These are phyloP conservation scores for Anthopleura xanthogrammica DNA, from an alignment of 92 coral and sea anemone species.

Conservation along the genomic window DNA sequence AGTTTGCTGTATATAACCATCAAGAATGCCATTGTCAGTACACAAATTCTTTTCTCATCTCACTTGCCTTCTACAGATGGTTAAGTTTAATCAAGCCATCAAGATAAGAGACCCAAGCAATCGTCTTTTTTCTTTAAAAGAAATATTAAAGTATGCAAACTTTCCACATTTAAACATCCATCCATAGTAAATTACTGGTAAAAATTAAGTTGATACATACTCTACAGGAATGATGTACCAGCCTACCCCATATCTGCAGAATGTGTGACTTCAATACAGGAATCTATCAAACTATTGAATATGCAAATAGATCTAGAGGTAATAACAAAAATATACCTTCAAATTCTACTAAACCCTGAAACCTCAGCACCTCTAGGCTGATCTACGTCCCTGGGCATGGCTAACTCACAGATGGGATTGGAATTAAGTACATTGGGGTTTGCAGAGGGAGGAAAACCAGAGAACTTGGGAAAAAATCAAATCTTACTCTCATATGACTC, in stretches of 20 bases:
- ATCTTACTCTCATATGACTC: too few relatives aligned
- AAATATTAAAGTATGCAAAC: constrained; percentile 59
- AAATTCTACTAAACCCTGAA: background rate
- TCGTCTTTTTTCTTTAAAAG: constrained; percentile 59
- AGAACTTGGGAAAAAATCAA: too few relatives aligned
- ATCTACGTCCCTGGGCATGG: too few relatives aligned
- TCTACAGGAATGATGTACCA: constrained; percentile 54
- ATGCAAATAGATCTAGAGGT: constrained; percentile 87
- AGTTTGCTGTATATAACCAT: background rate
- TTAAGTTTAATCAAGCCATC: constrained; percentile 72
- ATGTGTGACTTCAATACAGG: constrained; percentile 53
- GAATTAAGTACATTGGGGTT: too few relatives aligned
- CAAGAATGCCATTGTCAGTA: background rate
- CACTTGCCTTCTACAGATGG: constrained; percentile 52
- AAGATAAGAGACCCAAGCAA: constrained; percentile 59
- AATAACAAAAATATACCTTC: background rate
- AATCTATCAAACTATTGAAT: constrained; percentile 72
- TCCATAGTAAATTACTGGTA: background rate
- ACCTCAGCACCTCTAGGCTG: background rate
- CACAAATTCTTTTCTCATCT: background rate
- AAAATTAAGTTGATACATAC: background rate
- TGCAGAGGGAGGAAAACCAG: too few relatives aligned
- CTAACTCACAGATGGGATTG: too few relatives aligned
- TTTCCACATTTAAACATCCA: background rate
- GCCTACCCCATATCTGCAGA: constrained; percentile 61